These are phyloP conservation scores for Phrynocephalus forsythii DNA, from an alignment of 2,797 vertebrate genomes.

Conservation along the genomic window DNA sequence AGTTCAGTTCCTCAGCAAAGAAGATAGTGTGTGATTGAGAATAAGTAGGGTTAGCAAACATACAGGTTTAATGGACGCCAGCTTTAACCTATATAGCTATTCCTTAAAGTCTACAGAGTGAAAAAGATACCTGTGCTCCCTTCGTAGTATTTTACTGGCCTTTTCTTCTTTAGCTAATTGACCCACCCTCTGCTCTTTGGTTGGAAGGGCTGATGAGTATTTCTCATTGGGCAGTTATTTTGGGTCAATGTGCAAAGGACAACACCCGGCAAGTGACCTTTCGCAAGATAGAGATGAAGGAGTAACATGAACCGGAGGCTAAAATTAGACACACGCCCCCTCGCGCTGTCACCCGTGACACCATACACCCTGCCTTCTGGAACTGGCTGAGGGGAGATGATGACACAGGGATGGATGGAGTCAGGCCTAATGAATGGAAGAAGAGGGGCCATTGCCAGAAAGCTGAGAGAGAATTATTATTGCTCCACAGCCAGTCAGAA, in stretches of 20 bases:
- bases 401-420: background rate
- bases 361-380: background rate
- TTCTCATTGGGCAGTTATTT: slow-evolving; percentile 25
- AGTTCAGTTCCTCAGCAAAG: no score
- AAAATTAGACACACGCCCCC: slow-evolving; percentile 18
- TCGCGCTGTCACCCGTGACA: background rate
- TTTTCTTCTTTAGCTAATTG: background rate
- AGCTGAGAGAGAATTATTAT: background rate
- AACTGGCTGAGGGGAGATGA: background rate
- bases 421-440: background rate
- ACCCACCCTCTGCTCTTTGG: background rate
- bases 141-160: background rate
- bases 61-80: no score
- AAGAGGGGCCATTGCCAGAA: background rate
- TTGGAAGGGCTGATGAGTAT: background rate
- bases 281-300: background rate
- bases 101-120: background rate
- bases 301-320: slow-evolving; percentile 29
- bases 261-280: background rate
- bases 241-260: background rate
- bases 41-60: no score
- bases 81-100: no score
- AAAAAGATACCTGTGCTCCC: background rate
- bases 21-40: no score
- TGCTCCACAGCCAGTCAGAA: no score